Conservation (phyloP, 2,888 invertebrate species). For the Drosophila flavopinicola region DNA sequence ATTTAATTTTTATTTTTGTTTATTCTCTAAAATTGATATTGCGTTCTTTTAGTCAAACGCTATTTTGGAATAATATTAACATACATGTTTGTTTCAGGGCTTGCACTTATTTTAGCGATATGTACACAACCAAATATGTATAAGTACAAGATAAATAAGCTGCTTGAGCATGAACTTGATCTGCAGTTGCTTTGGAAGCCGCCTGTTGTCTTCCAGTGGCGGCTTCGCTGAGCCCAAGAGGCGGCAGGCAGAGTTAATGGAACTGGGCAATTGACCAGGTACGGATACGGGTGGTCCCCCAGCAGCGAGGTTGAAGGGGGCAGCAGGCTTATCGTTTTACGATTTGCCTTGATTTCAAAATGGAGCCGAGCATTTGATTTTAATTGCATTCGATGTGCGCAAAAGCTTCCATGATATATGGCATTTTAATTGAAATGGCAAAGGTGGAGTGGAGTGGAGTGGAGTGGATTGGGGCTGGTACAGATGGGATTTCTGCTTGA, state of each 20-base stretch:
- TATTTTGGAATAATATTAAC: too few relatives aligned
- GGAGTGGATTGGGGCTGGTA: neutral
- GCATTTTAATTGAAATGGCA: slow-evolving; percentile 76
- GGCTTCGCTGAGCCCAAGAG: too few relatives aligned
- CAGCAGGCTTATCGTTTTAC: slow-evolving; percentile 65
- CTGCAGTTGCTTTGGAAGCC: neutral
- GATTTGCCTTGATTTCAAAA: slow-evolving; percentile 70
- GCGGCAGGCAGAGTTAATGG: slow-evolving; percentile 14
- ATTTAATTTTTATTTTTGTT: too few relatives aligned
- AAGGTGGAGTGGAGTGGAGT: slow-evolving; percentile 35
- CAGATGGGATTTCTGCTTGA: slow-evolving; percentile 11
- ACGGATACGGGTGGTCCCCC: slow-evolving; percentile 62
- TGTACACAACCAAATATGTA: slow-evolving; percentile 57
- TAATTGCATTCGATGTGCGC: slow-evolving; percentile 78
- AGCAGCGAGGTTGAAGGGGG: neutral
- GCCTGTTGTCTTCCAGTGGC: too few relatives aligned
- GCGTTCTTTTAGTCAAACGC: too few relatives aligned
- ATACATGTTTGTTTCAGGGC: too few relatives aligned
- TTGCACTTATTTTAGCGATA: slow-evolving; percentile 4
- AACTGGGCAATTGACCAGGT: neutral
- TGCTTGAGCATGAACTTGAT: neutral
- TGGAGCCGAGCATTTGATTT: slow-evolving; percentile 70
- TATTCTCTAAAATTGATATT: too few relatives aligned
- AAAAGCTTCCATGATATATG: slow-evolving; percentile 58
- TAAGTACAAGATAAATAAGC: slow-evolving; percentile 58